Percentiles rank a stretch among this genome's conserved stretches.
These are phyloP conservation scores for Netelia inedita DNA, from an alignment of 2,888 invertebrate species.

Conservation along the genomic window DNA sequence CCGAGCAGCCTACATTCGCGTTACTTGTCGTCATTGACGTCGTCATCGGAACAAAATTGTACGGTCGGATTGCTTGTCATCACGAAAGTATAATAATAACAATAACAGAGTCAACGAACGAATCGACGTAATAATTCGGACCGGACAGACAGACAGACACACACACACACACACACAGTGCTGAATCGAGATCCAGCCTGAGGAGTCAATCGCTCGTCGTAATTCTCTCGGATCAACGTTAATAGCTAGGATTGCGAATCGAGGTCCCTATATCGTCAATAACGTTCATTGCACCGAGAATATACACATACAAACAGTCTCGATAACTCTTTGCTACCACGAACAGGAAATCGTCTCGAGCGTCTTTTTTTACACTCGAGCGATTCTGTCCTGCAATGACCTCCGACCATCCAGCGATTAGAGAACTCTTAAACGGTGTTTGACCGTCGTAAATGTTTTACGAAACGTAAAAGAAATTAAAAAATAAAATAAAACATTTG, in stretches of 20 bases:
- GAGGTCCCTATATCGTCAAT: conserved; percentile 27
- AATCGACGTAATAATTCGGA: conserved; percentile 56
- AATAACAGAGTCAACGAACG: conserved; percentile 17
- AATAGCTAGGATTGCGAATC: conserved; percentile 53
- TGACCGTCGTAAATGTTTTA: not conserved
- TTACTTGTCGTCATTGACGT: conserved; percentile 37
- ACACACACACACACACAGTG: conserved; percentile 14
- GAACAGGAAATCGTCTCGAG: conserved; percentile 45
- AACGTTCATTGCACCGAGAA: conserved; percentile 18
- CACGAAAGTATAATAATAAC: conserved; percentile 33
- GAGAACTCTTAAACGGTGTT: not conserved
- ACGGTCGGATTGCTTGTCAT: conserved; percentile 26
- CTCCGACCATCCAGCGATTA: conserved; percentile 24
- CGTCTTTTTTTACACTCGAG: conserved; percentile 41
- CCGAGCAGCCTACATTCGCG: conserved; percentile 62
- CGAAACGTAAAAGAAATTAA: too few relatives aligned
- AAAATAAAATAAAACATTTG: too few relatives aligned
- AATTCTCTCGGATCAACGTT: conserved; percentile 56
- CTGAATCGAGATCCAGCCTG: conserved; percentile 33
- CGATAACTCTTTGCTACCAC: conserved; percentile 3
- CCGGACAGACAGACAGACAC: not conserved
- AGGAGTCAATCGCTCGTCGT: conserved; percentile 49
- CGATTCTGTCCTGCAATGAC: conserved; percentile 31
- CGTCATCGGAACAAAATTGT: conserved; percentile 31
- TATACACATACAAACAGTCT: not conserved